phyloP scores from a whole-genome alignment of 1,140 invertebrate species.

The Lethrus apterus region DNA sequence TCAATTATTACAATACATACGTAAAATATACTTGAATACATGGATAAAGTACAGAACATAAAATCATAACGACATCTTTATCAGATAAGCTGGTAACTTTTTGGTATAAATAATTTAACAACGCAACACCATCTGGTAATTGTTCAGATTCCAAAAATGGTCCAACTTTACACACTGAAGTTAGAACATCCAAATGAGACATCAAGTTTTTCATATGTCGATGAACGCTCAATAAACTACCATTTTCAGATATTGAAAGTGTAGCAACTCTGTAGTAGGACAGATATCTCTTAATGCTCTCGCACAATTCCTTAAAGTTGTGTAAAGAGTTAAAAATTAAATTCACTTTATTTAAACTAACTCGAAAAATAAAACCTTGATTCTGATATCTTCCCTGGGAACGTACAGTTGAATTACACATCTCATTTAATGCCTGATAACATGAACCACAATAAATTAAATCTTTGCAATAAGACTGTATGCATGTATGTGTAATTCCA shows the following conservation, averaged over 20 bases:
- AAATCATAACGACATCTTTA: conserved; percentile 29
- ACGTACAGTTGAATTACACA: conserved; percentile 22
- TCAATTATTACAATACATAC: conserved; percentile 15
- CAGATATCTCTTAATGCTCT: conserved; percentile 34
- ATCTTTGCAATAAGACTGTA: conserved; percentile 29
- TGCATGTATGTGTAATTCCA: conserved; percentile 25
- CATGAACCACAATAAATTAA: conserved; percentile 32
- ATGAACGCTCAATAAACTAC: conserved; percentile 28
- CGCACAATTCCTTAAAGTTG: conserved; percentile 36
- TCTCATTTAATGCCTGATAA: conserved; percentile 31
- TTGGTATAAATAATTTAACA: conserved; percentile 38
- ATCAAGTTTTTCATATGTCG: conserved; percentile 29
- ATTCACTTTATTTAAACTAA: conserved; percentile 21
- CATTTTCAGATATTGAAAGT: conserved; percentile 26
- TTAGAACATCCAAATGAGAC: conserved; percentile 29
- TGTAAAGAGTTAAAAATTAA: no score
- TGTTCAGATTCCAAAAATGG: conserved; percentile 23
- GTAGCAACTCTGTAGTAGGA: conserved; percentile 32
- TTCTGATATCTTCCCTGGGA: conserved; percentile 4
- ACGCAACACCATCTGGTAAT: conserved; percentile 31
- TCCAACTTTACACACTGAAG: conserved; percentile 34
- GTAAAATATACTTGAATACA: conserved; percentile 35
- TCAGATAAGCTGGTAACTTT: conserved; percentile 28
- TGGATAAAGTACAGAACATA: conserved; percentile 36
- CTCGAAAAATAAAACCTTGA: conserved; percentile 34